Evolutionary conservation across 2,113 vertebrate genomes (phyloP), one percentile per base, ranked within the genome.

Genomic region (Nesogale talazaci): DNA sequence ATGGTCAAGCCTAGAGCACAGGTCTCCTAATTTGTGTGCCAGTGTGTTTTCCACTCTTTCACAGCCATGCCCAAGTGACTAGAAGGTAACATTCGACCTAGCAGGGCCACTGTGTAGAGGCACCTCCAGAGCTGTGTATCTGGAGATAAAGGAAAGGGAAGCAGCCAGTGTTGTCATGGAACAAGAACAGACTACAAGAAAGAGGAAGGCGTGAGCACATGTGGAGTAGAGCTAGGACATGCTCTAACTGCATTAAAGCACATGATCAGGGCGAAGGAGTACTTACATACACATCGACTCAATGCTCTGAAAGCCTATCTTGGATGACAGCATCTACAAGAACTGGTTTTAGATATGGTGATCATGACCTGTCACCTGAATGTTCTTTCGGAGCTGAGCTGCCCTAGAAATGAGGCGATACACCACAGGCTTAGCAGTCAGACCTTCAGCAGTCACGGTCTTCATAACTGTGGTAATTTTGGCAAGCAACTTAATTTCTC

Each of bases 401-500:
- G 12, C 1, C n/a, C 46, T 57, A 65, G 46, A 25, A 19, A 38
- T 69, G 38, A 38, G 38, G 57, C 34, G 10, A 3, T 56, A 4
- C 20, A 72, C 42, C 42, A 46, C 42, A 10, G 42, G 5, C 42
- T 52, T 11, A 79, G 34, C n/a, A 52, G 78, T 63, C 56, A 36
- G 25, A 23, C 27, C 59, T 83, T 83, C 61, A 29, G 14, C 61
- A 0, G 42, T 75, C 31, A 79, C 74, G 77, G 29, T 52, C 38
- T 23, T 29, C 42, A 36, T 14, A 63, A 31, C n/a, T 67, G n/a
- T 56, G 20, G 61, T 7, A 12, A 23, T 67, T 67, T 84, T 56
- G 72, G 40, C 65, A 65, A 63, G 40, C 16, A 57, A 42, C 63
- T 67, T 67, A 27, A 34, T 90, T 86, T 88, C 92, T 92, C 69